Evolutionary conservation across 2,113 vertebrate genomes (phyloP).

Genomic region (Callorhinus ursinus): DNA sequence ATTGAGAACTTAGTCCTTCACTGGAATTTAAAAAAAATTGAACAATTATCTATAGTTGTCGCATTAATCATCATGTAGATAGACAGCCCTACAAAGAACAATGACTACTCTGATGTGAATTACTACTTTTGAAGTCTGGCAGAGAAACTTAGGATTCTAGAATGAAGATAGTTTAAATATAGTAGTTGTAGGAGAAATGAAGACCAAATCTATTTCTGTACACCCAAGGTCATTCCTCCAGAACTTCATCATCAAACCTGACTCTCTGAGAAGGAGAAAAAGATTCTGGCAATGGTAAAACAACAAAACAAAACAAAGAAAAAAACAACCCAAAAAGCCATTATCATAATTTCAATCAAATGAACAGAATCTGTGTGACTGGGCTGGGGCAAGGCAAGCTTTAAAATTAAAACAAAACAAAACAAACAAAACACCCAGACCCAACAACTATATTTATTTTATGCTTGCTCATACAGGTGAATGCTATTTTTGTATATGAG

Average conservation of each 20-base stretch:
- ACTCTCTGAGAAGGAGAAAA: background rate
- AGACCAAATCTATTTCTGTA: background rate
- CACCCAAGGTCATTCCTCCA: background rate
- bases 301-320: background rate
- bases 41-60: background rate
- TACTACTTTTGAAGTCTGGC: background rate
- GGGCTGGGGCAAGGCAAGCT: background rate
- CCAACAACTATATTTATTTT: background rate
- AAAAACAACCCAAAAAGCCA: background rate
- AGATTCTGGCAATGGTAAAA: background rate
- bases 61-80: background rate
- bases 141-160: background rate
- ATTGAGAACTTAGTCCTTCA: background rate
- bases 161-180: background rate
- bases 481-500: conserved; percentile 34
- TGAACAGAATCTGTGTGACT: background rate
- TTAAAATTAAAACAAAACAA: background rate
- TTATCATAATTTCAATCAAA: background rate
- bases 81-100: background rate
- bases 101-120: background rate
- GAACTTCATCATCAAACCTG: background rate
- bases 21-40: background rate
- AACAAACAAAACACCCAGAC: background rate
- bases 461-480: conserved; percentile 48
- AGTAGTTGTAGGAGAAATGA: background rate